Evolutionary conservation across 2,888 invertebrate species (phyloP).

Genomic region (Homarus gammarus): DNA sequence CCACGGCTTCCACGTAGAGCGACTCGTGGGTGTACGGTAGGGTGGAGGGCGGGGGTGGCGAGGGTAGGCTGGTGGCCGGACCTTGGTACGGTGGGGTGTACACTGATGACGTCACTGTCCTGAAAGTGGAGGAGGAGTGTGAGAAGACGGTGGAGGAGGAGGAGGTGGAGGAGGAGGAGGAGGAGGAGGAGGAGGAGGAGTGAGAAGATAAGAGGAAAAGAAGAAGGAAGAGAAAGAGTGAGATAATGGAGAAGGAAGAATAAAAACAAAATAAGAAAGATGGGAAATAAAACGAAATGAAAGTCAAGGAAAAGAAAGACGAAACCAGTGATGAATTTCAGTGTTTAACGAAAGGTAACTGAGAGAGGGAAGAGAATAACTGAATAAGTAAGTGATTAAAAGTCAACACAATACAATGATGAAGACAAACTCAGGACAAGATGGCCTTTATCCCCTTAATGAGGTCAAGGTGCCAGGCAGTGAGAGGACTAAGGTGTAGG

Average conservation of each 20-base stretch:
- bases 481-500: no score
- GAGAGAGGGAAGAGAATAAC: no score
- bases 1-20: conserved; percentile 29
- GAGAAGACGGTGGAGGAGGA: neutral
- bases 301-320: no score
- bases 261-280: neutral
- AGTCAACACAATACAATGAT: no score
- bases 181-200: neutral
- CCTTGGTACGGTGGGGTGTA: conserved; percentile 40
- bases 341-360: no score
- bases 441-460: no score
- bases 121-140: neutral
- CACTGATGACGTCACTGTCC: conserved; percentile 47
- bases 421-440: no score
- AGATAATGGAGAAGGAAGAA: neutral
- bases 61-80: conserved; percentile 14
- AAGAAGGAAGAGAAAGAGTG: neutral
- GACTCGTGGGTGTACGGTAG: conserved; percentile 46
- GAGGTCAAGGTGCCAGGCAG: no score
- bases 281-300: no score
- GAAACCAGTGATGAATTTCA: no score
- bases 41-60: conserved; percentile 21
- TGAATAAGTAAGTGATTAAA: no score
- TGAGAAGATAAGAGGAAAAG: conserved; percentile 14
- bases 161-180: neutral